Conservation (phyloP, 2,797 vertebrate genomes). For the Gorsachius magnificus region DNA sequence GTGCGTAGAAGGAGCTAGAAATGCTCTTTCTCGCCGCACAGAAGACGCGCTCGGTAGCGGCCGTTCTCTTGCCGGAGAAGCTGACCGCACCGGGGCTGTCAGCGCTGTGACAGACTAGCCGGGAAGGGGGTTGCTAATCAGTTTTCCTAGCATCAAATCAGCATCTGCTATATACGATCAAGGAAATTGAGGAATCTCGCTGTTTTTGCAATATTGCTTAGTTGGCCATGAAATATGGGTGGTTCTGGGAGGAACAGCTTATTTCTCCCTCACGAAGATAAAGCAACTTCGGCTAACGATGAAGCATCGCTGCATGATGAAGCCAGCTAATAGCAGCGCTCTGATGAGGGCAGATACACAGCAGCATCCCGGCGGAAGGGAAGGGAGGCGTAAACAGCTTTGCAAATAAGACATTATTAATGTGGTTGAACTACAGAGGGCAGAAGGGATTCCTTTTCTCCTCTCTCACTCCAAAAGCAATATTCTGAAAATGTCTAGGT, state of each 20-base stretch:
- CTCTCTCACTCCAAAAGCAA: slow-evolving; percentile 34
- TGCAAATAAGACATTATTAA: slow-evolving; percentile 65
- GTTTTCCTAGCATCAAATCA: slow-evolving; percentile 50
- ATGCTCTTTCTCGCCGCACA: not conserved
- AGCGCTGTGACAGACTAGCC: slow-evolving; percentile 1
- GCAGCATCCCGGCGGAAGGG: slow-evolving; percentile 46
- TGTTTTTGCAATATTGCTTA: slow-evolving; percentile 58
- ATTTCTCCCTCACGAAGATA: slow-evolving; percentile 43
- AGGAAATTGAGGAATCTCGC: slow-evolving; percentile 57
- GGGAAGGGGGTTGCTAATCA: slow-evolving; percentile 48
- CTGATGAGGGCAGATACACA: slow-evolving; percentile 21
- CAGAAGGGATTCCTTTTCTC: slow-evolving; percentile 66
- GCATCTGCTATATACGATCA: slow-evolving; percentile 9
- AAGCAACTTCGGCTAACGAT: slow-evolving; percentile 55
- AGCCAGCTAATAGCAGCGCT: slow-evolving; percentile 27
- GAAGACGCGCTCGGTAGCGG: slow-evolving; percentile 42
- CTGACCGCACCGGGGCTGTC: not conserved
- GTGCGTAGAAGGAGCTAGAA: slow-evolving; percentile 12
- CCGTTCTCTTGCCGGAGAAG: slow-evolving; percentile 44
- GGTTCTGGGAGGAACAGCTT: slow-evolving; percentile 34
- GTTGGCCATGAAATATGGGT: slow-evolving; percentile 66
- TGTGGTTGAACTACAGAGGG: slow-evolving; percentile 52
- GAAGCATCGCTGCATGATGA: slow-evolving; percentile 34
- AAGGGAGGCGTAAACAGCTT: slow-evolving; percentile 59
- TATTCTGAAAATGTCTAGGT: not conserved